These are phyloP conservation scores for Lobophora halterata DNA, from an alignment of 2,888 invertebrate species.

Conservation along the genomic window DNA sequence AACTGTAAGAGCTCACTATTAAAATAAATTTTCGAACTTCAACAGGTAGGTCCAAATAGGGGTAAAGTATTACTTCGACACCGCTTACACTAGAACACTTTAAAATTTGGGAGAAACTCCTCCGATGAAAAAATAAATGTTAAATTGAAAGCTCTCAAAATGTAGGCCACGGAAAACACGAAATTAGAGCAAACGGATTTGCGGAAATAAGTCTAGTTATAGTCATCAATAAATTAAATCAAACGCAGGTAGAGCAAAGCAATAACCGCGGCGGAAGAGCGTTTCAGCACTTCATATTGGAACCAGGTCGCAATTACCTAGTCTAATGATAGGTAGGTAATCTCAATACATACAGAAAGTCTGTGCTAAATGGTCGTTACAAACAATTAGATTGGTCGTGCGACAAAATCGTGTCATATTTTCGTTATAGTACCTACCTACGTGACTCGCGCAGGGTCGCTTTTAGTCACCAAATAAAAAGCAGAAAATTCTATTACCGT, in stretches of 20 bases:
- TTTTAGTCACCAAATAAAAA: not conserved
- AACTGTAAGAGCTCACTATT: too few relatives aligned
- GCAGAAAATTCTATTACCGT: slow-evolving; percentile 2
- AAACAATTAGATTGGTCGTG: not conserved
- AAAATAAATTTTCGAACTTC: too few relatives aligned
- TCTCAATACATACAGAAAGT: slow-evolving; percentile 2
- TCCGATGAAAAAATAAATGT: too few relatives aligned
- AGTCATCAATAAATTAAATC: too few relatives aligned
- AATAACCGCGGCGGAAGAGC: not conserved
- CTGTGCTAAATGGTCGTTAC: not conserved
- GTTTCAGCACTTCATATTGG: slow-evolving; percentile 5
- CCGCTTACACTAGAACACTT: too few relatives aligned
- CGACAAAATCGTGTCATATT: not conserved
- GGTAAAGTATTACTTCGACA: too few relatives aligned
- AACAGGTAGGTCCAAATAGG: too few relatives aligned
- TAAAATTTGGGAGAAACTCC: too few relatives aligned
- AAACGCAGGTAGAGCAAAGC: slow-evolving; percentile 2
- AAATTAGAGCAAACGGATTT: too few relatives aligned
- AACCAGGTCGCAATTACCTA: slow-evolving; percentile 14
- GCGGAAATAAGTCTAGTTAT: too few relatives aligned
- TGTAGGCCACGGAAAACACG: too few relatives aligned
- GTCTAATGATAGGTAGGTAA: slow-evolving; percentile 10
- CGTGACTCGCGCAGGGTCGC: not conserved
- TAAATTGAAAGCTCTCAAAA: too few relatives aligned
- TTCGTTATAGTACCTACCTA: not conserved